phyloP scores from a whole-genome alignment of 2,888 invertebrate species.

The Harpagoxenus sublaevis region DNA sequence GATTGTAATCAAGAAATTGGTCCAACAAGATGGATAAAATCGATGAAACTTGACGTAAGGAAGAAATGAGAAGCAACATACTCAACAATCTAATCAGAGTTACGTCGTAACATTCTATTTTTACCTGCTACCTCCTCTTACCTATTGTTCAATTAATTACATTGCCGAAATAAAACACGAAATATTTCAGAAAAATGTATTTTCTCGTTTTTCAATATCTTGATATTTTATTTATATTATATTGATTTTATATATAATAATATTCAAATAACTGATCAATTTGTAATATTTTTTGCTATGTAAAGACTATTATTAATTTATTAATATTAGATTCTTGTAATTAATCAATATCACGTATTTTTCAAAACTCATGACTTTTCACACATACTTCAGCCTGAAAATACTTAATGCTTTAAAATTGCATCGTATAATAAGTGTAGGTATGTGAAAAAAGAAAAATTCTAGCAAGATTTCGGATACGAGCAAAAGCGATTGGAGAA shows the following conservation, averaged over 20 bases:
- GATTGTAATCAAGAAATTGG: slow-evolving; percentile 23
- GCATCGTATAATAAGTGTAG: neutral
- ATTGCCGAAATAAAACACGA: neutral
- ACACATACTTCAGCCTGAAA: neutral
- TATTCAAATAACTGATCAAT: neutral
- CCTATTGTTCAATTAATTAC: neutral
- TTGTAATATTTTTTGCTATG: neutral
- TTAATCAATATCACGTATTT: neutral
- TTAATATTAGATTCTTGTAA: neutral
- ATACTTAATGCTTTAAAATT: neutral
- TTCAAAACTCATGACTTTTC: neutral
- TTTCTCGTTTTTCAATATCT: neutral
- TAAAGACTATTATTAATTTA: slow-evolving; percentile 8
- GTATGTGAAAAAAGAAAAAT: neutral
- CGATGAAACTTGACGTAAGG: neutral
- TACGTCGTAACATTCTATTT: slow-evolving; percentile 6
- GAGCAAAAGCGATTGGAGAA: slow-evolving; percentile 28
- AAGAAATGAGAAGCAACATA: slow-evolving; percentile 12
- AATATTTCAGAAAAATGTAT: neutral
- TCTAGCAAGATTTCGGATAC: neutral
- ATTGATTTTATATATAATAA: too few species aligned
- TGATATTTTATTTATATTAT: neutral
- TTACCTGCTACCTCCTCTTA: neutral
- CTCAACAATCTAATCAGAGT: slow-evolving; percentile 12
- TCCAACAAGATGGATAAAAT: neutral